Conservation (phyloP, 2,888 invertebrate genomes). For the Keiferia lycopersicella region DNA sequence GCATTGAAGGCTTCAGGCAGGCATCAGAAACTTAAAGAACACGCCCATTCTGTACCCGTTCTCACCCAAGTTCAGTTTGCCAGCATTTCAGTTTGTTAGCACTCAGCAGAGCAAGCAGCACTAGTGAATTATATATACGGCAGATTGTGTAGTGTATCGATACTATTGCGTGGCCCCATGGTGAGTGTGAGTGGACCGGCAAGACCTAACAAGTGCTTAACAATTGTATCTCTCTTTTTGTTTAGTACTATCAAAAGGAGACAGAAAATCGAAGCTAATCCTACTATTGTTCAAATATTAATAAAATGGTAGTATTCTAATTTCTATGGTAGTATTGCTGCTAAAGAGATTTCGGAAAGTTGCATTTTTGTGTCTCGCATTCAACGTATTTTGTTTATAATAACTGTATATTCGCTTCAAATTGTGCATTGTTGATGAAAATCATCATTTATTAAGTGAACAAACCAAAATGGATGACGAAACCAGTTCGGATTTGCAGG, state of each 20-base stretch:
- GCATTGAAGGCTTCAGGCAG: too few species aligned
- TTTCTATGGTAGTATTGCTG: background rate
- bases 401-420: constrained; percentile 28
- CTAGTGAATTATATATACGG: too few species aligned
- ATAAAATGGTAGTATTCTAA: too few species aligned
- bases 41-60: too few species aligned
- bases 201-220: too few species aligned
- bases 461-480: constrained; percentile 58
- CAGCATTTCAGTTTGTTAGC: too few species aligned
- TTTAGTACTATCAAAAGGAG: background rate
- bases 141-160: background rate
- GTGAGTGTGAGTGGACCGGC: too few species aligned
- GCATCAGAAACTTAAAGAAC: too few species aligned
- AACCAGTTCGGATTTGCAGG: constrained; percentile 69
- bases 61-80: too few species aligned
- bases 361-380: constrained; percentile 13
- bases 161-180: too few species aligned
- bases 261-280: constrained; percentile 1
- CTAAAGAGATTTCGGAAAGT: background rate
- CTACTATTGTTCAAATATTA: too few species aligned
- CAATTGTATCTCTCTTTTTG: background rate
- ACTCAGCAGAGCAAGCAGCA: too few species aligned
- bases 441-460: background rate
- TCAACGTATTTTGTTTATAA: constrained; percentile 20
- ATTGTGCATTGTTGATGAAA: background rate